phyloP scores from a whole-genome alignment of 2,113 vertebrate species.

The pig (Sus scrofa) region T2T-Sscrofa CM000812.6:226841001-226841500 shows the following conservation, averaged over 20 bases:
- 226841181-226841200: neutral
- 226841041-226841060: neutral
- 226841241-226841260: neutral
- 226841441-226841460: neutral
- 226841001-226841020: neutral
- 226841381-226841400: neutral
- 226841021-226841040: neutral
- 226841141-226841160: neutral
- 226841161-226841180: neutral
- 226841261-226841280: neutral
- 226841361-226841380: neutral
- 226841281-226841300: constrained; percentile 43
- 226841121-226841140: neutral
- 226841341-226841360: neutral
- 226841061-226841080: neutral
- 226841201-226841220: neutral
- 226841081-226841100: neutral
- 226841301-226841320: neutral
- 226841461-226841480: neutral
- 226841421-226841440: constrained; percentile 14
- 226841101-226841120: neutral
- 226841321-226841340: neutral
- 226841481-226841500: neutral
- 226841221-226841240: neutral
- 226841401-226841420: neutral